Percentiles rank a stretch among this genome's conserved stretches.
Conservation (phyloP, 1,140 invertebrate genomes). For the Galendromus occidentalis region DNA sequence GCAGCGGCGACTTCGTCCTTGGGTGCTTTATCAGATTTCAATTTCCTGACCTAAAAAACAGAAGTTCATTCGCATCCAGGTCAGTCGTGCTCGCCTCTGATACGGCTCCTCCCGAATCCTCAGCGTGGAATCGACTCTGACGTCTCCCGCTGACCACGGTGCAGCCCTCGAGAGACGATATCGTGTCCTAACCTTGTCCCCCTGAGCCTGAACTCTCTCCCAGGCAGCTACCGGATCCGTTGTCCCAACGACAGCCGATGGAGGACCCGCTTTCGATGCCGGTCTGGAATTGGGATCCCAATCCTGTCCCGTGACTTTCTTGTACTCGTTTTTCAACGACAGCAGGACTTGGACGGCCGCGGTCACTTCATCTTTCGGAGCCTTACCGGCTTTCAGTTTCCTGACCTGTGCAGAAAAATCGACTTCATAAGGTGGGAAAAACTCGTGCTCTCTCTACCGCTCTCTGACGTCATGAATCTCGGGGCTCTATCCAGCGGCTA, state of each 20-base stretch:
- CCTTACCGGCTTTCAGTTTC: slow-evolving; percentile 39
- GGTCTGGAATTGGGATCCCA: slow-evolving; percentile 26
- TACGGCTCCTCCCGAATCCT: slow-evolving; percentile 18
- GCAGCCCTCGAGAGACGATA: too few species aligned
- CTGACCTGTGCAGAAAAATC: slow-evolving; percentile 23
- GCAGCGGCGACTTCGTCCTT: slow-evolving; percentile 10
- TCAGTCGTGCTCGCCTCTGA: slow-evolving; percentile 12
- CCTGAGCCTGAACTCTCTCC: slow-evolving; percentile 22
- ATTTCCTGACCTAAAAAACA: slow-evolving; percentile 23
- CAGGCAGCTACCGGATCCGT: slow-evolving; percentile 14
- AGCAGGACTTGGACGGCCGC: slow-evolving; percentile 49
- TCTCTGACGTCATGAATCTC: too few species aligned
- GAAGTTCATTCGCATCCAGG: too few species aligned
- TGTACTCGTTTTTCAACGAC: slow-evolving; percentile 55
- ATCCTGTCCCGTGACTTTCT: slow-evolving; percentile 46
- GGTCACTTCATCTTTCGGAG: slow-evolving; percentile 39
- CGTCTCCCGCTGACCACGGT: too few species aligned
- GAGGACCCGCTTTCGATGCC: slow-evolving; percentile 4
- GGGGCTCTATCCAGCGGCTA: too few species aligned
- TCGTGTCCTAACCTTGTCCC: slow-evolving; percentile 22
- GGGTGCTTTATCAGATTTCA: slow-evolving; percentile 17
- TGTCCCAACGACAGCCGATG: background rate
- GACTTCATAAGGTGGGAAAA: too few species aligned
- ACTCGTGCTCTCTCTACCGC: too few species aligned
- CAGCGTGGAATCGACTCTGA: too few species aligned